Conservation (phyloP, 1,140 invertebrate species). For the Aphaenogaster floridana region DNA sequence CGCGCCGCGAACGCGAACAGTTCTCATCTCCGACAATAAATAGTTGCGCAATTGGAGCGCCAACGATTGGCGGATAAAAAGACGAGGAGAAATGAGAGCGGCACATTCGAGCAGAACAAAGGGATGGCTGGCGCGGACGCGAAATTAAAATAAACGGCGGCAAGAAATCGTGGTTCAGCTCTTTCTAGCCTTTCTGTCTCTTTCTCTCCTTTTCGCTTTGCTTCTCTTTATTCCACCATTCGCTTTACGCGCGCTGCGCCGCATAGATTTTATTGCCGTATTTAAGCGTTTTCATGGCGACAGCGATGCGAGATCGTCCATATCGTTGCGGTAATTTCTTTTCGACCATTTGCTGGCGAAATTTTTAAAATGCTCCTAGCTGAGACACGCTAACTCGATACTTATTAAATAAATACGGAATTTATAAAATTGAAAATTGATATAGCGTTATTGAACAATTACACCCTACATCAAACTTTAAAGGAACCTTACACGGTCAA, state of each 20-base stretch:
- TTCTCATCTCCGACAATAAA: constrained; percentile 33
- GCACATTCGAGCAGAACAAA: constrained; percentile 79
- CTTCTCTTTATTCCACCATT: background rate
- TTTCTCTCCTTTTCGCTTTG: constrained; percentile 28
- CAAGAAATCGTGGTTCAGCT: constrained; percentile 79
- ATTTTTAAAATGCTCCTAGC: background rate
- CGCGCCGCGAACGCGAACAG: background rate
- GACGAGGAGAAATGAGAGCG: constrained; percentile 73
- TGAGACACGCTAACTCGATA: background rate
- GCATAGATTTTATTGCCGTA: constrained; percentile 81
- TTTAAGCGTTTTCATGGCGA: constrained; percentile 80
- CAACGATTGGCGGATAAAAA: constrained; percentile 70
- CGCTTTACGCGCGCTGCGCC: constrained; percentile 12
- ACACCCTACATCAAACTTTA: background rate
- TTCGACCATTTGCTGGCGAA: constrained; percentile 5
- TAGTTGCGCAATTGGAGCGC: constrained; percentile 19
- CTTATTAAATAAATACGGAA: background rate
- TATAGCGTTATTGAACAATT: background rate
- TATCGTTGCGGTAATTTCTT: background rate
- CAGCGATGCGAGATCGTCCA: background rate
- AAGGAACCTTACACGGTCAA: too few species aligned
- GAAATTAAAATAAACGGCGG: constrained; percentile 86
- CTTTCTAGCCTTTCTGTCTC: constrained; percentile 16
- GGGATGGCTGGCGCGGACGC: constrained; percentile 77
- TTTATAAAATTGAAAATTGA: background rate